Base-by-base conservation (phyloP, 2,113 vertebrate species). In the Solea senegalensis region DNA sequence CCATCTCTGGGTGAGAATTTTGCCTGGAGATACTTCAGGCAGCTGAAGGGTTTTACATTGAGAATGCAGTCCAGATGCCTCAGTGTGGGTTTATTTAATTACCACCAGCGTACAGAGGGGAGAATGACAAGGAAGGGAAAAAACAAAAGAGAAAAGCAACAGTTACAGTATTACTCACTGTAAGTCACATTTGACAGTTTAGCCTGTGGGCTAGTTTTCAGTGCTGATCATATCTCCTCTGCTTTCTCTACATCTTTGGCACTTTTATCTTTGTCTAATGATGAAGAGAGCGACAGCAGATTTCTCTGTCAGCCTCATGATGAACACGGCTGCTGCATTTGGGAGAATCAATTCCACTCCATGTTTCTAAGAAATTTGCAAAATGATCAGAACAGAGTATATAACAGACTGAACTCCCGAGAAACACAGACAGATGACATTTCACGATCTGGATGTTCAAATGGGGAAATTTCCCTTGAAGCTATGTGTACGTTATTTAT, bases 121-220 rank as follows among this genome's bases (percentile, higher is more conserved):
- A 52, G 27, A 51, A 39, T n/a, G 26, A 26, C 27, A 43, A 63
- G 16, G 8, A 7, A 62, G 16, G 8, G 5, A 62, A 41, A 52
- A 9, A 6, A 4, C 1, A 10, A 34, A 41, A 70, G 26, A 52
- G 8, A 54, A 56, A 10, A 44, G 15, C 16, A 52, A 50, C 78
- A 58, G 59, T 69, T 58, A 16, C 34, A 34, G 34, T 34, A 4
- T 43, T 57, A 52, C 3, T 64, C 58, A 51, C 1, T 26, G 16
- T 21, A 3, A 52, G 40, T 6, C 67, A 41, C 15, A 16, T 52
- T 67, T 10, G 61, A 63, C 73, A 61, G 77, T 83, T 76, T 50
- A 43, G 63, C 61, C 65, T 53, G 46, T 76, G 57, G 56, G 72
- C 46, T 60, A 58, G n/a, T 12, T 73, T 34, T 62, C 16, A 41